Conservation (phyloP, 1,140 invertebrate genomes). For the Paramacrobiotus metropolitanus region DNA sequence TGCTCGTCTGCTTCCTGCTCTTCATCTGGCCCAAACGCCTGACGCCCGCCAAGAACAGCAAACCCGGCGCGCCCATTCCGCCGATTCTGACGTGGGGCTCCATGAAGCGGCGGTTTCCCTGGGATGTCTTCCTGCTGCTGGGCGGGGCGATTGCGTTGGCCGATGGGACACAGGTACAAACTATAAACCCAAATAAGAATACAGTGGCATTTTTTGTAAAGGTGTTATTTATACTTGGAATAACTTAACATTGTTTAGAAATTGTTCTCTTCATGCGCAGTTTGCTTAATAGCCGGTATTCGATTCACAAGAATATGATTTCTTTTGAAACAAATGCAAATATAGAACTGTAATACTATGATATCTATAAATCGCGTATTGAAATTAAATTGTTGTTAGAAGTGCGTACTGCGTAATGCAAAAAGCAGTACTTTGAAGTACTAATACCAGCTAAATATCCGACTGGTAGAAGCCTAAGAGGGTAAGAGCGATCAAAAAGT, state of each 20-base stretch:
- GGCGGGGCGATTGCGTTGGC: slow-evolving; percentile 70
- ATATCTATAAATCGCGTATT: too few relatives aligned
- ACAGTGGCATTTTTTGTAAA: too few relatives aligned
- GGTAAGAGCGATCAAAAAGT: too few relatives aligned
- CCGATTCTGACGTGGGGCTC: slow-evolving; percentile 21
- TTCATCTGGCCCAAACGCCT: slow-evolving; percentile 19
- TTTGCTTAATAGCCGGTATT: not conserved
- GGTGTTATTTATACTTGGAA: not conserved
- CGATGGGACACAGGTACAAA: slow-evolving; percentile 38
- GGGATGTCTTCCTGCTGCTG: slow-evolving; percentile 26
- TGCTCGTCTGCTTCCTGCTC: slow-evolving; percentile 22
- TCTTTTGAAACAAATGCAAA: not conserved
- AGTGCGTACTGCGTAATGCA: too few relatives aligned
- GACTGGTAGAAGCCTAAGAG: too few relatives aligned
- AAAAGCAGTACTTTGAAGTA: too few relatives aligned
- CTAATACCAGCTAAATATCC: too few relatives aligned
- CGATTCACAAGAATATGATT: not conserved
- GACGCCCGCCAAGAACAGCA: slow-evolving; percentile 7
- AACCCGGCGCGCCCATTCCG: not conserved
- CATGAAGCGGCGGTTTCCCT: slow-evolving; percentile 23
- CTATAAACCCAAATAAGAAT: too few relatives aligned
- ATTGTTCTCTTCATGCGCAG: not conserved
- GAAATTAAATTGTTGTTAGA: too few relatives aligned
- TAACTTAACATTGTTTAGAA: not conserved
- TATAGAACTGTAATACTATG: too few relatives aligned